These are phyloP conservation scores for Eulithis prunata DNA, from an alignment of 2,888 invertebrate species.

Conservation along the genomic window DNA sequence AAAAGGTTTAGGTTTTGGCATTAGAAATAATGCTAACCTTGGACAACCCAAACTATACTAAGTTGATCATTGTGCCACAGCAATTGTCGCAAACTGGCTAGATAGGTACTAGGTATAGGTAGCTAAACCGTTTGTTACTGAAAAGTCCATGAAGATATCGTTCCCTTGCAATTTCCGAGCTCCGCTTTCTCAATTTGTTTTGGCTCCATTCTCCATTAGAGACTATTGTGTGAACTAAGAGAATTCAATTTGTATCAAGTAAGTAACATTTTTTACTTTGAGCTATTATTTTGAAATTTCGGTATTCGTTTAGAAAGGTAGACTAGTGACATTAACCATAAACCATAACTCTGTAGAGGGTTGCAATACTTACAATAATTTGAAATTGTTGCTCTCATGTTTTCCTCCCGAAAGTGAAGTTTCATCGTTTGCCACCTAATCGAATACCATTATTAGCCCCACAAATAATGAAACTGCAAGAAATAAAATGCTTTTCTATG, in stretches of 20 bases:
- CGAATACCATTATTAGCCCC: too few species aligned
- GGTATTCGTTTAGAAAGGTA: too few species aligned
- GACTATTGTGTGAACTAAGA: constrained; percentile 30
- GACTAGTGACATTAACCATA: too few species aligned
- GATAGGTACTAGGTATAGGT: neutral
- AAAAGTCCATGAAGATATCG: constrained; percentile 26
- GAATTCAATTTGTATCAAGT: constrained; percentile 19
- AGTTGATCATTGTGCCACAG: constrained; percentile 2
- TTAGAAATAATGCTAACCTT: too few species aligned
- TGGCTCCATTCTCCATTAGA: constrained; percentile 32
- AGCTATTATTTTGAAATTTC: neutral
- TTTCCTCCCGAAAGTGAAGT: too few species aligned
- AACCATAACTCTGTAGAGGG: too few species aligned
- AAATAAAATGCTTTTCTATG: neutral
- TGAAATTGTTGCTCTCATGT: too few species aligned
- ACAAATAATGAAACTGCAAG: neutral
- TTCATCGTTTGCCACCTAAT: too few species aligned
- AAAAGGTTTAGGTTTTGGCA: too few species aligned
- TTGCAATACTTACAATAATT: too few species aligned
- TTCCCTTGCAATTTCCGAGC: constrained; percentile 17
- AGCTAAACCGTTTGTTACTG: constrained; percentile 10
- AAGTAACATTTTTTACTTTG: constrained; percentile 2
- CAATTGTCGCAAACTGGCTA: neutral
- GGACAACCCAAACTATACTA: too few species aligned
- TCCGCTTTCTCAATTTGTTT: constrained; percentile 26